phyloP scores from a whole-genome alignment of 2,113 vertebrate genomes.

The Sisor rabdophorus region DNA sequence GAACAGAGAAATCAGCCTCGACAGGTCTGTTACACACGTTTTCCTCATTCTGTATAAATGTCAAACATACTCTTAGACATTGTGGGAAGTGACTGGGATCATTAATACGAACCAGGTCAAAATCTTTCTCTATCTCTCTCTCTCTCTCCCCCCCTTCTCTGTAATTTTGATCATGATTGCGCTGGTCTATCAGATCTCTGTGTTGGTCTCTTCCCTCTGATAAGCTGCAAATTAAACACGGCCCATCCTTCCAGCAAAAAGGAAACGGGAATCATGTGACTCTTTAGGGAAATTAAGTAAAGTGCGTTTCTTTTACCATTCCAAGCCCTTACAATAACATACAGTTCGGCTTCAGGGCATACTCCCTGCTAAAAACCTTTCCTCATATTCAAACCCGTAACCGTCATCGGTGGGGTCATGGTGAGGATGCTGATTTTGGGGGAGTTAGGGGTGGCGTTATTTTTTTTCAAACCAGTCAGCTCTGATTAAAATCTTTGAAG shows the following conservation, averaged over 20 bases:
- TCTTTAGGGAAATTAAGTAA: constrained; percentile 31
- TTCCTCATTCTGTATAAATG: constrained; percentile 3
- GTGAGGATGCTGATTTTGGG: constrained; percentile 24
- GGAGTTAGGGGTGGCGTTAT: background rate
- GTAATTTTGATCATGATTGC: background rate
- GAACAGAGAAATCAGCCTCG: background rate
- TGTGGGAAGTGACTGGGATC: background rate
- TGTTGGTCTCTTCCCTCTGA: background rate
- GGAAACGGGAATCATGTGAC: constrained; percentile 27
- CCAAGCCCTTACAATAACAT: constrained; percentile 41
- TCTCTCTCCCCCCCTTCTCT: background rate
- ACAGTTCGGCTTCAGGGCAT: constrained; percentile 22
- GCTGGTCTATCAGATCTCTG: background rate
- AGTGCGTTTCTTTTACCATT: constrained; percentile 26
- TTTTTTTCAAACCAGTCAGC: constrained; percentile 40
- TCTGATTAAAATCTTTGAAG: constrained; percentile 50
- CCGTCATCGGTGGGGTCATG: constrained; percentile 29
- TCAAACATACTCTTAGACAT: background rate
- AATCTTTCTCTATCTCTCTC: background rate
- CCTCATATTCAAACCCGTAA: constrained; percentile 33
- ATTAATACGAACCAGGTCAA: background rate
- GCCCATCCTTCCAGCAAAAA: constrained; percentile 24
- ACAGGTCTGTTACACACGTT: background rate
- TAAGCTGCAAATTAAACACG: constrained; percentile 21
- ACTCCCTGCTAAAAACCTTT: constrained; percentile 27